phyloP scores from a whole-genome alignment of 2,888 invertebrate genomes.

The Xylocampa areola region DNA sequence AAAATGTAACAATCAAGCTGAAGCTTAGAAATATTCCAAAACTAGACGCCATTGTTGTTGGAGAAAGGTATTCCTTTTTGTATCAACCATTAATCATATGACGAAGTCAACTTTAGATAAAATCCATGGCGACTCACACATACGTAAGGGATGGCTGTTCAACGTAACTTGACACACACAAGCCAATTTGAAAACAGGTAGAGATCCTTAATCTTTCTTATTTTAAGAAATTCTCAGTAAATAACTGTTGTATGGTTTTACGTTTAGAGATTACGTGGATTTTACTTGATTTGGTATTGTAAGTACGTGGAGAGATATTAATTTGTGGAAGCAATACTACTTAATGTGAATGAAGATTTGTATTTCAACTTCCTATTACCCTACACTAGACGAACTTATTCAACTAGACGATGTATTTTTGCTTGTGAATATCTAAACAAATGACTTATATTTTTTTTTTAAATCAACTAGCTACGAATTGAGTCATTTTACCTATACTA shows the following conservation, averaged over 20 bases:
- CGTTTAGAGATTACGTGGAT: constrained; percentile 50
- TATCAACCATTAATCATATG: constrained; percentile 85
- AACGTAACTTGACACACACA: constrained; percentile 60
- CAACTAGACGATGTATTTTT: no score
- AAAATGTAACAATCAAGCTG: constrained; percentile 26
- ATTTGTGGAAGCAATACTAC: constrained; percentile 6
- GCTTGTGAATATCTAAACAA: no score
- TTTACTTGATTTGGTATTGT: constrained; percentile 34
- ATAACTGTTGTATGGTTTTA: constrained; percentile 61
- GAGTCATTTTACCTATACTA: no score
- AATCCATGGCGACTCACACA: constrained; percentile 69
- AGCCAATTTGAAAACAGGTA: constrained; percentile 64
- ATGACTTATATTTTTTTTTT: no score
- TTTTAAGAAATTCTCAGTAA: constrained; percentile 64
- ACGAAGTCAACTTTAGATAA: constrained; percentile 77
- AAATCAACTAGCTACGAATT: no score
- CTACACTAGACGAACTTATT: no score
- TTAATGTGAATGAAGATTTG: constrained; percentile 24
- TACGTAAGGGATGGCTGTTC: constrained; percentile 52
- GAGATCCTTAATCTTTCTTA: constrained; percentile 62
- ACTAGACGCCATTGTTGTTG: constrained; percentile 77
- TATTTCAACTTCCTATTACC: constrained; percentile 12
- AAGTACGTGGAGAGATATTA: constrained; percentile 31
- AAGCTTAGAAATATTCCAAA: constrained; percentile 72
- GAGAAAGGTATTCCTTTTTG: constrained; percentile 80